Base-by-base conservation (phyloP, 2,113 vertebrate species). In the Maccullochella peelii region DNA sequence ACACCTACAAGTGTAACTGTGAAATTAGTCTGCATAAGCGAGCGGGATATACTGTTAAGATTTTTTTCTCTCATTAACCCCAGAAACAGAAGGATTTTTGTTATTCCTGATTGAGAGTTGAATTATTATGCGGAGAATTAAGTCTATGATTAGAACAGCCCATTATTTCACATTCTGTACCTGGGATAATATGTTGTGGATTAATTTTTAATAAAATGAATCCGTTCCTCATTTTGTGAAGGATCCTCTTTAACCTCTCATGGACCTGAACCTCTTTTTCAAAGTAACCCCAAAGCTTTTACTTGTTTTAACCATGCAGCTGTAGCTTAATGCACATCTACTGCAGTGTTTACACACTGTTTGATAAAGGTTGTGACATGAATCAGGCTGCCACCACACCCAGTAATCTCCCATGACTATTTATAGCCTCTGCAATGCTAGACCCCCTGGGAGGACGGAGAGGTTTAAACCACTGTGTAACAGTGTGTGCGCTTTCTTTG, bases 341-440 rank as follows among this genome's bases (percentile, higher is more conserved):
- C 36, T 57, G 42, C 58, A 18, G 62, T 25, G 33, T 82, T 73
- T 47, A 30, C 33, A 59, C 57, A 33, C 58, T 42, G 62, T 54
- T 69, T 66, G 50, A 75, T 82, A 68, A 83, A 82, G 86, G 68
- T 79, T 80, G 79, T 78, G 78, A 80, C 78, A 80, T 71, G 66
- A 86, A 67, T 81, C 68, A 67, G 79, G 30, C 30, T 71, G 80
- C 77, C 44, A 58, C 84, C 85, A 89, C 83, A 78, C 79, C 86
- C 89, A 83, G 63, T 83, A 89, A 86, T 87, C 82, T 77, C 72
- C 76, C 27, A 66, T 85, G 77, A 73, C 80, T 92, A 92, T 93
- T 89, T 92, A 91, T 91, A 88, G 79, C 55, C 44, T 36, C 81
- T 68, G 44, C 82, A 70, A 57, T 84, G 79, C 58, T 76, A 59